Base-by-base conservation (phyloP, 2,797 vertebrate genomes). In the Acanthornis magna region DNA sequence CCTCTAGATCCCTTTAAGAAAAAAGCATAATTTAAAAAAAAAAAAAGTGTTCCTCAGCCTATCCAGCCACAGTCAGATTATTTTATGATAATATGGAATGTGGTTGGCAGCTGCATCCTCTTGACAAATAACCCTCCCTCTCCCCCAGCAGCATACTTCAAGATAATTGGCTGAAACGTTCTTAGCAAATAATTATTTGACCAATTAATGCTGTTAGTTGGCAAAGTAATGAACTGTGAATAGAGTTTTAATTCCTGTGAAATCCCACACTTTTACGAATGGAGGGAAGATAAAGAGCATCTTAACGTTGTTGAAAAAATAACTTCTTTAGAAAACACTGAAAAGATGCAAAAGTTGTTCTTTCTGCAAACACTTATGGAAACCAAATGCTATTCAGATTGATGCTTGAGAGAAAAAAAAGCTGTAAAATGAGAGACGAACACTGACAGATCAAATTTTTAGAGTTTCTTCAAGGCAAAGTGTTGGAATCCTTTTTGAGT, bases 181-280 rank as follows among this genome's bases (percentile, higher is more conserved):
- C 87, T 54, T 60, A 51, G 54, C 66, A 91, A 95, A 93, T 94
- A 92, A 92, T 85, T 88, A 91, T 94, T 93, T 91, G 93, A 92
- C 91, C 89, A 95, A 68, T 91, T 95, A 91, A 85, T 30, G 47
- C 65, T 88, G 68, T 85, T 92, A 94, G 72, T 72, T 16, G 81
- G 72, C 51, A 58, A 48, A 66, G 78, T 92, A 95, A 91, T 85
- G 65, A 92, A 66, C 61, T 80, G 51, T 93, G 91, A 95, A 88
- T 78, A 38, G 72, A 55, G 47, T 16, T 81, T 55, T 84, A 60
- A 88, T 90, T 85, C 66, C 45, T 62, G 17, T 63, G 62, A 81
- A 91, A 90, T 86, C 54, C 47, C 75, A 42, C 34, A 10, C 66
- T 91, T 90, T 85, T 74, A 40, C 1, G 1, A 89, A 66, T 15